Evolutionary conservation across 2,888 invertebrate species (phyloP), one percentile per base, ranked within the genome.

Genomic region (Drosophila fungiperda): DNA sequence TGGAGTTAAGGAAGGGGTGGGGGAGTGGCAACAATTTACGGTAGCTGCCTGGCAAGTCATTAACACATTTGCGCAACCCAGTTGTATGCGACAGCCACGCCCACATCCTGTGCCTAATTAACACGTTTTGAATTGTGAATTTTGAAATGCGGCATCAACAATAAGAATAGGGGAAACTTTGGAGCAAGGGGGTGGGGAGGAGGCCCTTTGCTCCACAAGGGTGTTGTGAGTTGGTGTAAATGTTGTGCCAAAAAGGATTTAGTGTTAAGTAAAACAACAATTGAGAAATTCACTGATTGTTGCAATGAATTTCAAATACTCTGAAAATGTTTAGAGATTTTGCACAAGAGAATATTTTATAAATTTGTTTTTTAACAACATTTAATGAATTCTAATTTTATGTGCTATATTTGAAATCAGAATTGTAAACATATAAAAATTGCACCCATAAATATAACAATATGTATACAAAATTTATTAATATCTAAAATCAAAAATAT

Each of bases 41-140:
- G 61, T 32, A 59, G 55, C 63, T 52, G 60, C 32, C 59, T 68
- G 68, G 71, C 68, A 75, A 89, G 90, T 87, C 90, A 87, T 87
- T 87, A 89, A 87, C 90, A 87, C 89, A 89, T 89, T 89, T 83
- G 80, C 68, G 72, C 45, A 23, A 61, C 54, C 53, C 62, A 17
- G 53, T 49, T 66, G 45, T 36, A 54, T 36, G 12, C 54, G 26
- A 64, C 59, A 29, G 65, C 64, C 73, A 66, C 63, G 64, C 81
- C 65, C 67, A 82, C 74, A 54, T 73, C 80, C 69, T 63, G 66
- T 66, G 87, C 89, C 90, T 87, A 87, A 87, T 87, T 87, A 87
- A 87, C 87, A 87, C 87, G 81, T 89, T 89, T 87, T 87, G 89
- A 87, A 87, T 87, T 87, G 87, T 90, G 87, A 87, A 90, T 87